phyloP scores from a whole-genome alignment of 2,888 invertebrate genomes.

The Tipula helvola region DNA sequence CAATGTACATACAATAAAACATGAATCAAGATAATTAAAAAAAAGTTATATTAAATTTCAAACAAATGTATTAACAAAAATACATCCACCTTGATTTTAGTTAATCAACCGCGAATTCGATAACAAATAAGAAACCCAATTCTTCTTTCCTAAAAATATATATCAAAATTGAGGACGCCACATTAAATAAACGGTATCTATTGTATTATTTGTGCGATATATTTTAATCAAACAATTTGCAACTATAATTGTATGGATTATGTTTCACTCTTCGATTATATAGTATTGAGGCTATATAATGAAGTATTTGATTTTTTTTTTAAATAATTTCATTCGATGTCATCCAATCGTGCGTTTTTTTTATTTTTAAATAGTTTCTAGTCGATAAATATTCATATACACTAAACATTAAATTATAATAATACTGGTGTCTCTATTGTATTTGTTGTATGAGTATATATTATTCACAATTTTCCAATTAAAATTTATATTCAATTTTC shows the following conservation, averaged over 20 bases:
- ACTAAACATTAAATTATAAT: neutral
- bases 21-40: too few relatives aligned
- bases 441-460: neutral
- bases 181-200: neutral
- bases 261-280: neutral
- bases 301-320: neutral
- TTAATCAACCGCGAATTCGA: neutral
- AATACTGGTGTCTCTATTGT: neutral
- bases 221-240: neutral
- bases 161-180: neutral
- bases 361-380: neutral
- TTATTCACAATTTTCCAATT: neutral
- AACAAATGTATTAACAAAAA: too few relatives aligned
- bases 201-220: neutral
- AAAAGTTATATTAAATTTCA: too few relatives aligned
- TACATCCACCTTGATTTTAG: neutral
- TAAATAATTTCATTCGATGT: neutral
- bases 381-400: neutral
- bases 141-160: neutral
- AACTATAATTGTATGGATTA: neutral
- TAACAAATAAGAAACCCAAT: neutral
- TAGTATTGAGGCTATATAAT: neutral
- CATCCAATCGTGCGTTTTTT: neutral
- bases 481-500: neutral
- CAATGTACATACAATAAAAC: too few relatives aligned